Conservation (phyloP, 1,140 invertebrate species). For the Trachymyrmex cornetzi region DNA sequence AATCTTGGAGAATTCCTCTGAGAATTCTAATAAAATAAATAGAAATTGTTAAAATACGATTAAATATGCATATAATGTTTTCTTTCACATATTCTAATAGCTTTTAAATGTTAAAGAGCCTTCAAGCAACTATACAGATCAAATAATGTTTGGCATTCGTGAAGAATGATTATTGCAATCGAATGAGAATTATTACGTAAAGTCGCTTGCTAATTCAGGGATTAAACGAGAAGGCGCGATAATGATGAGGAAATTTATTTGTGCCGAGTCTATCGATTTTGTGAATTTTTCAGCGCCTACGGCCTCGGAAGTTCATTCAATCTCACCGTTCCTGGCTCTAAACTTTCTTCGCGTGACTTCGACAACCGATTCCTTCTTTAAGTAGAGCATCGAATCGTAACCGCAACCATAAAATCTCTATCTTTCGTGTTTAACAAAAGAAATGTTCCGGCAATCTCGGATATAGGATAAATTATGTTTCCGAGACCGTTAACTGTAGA, state of each 20-base stretch:
- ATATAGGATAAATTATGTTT: not conserved
- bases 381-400: constrained; percentile 63
- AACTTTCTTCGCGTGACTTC: constrained; percentile 69
- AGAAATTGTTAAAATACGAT: not conserved
- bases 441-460: constrained; percentile 26
- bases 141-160: not conserved
- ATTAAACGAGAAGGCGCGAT: constrained; percentile 14
- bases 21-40: not conserved
- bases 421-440: not conserved
- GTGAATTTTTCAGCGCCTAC: constrained; percentile 21
- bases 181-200: constrained; percentile 18
- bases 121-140: not conserved
- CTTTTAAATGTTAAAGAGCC: constrained; percentile 17
- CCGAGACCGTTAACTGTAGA: not conserved
- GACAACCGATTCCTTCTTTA: constrained; percentile 49
- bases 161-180: not conserved
- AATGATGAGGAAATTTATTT: constrained; percentile 45
- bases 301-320: constrained; percentile 17
- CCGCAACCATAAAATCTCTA: constrained; percentile 36
- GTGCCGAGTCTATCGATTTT: constrained; percentile 15
- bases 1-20: not conserved
- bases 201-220: not conserved
- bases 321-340: constrained; percentile 38
- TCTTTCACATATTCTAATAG: not conserved
- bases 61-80: not conserved